Evolutionary conservation across 1,140 invertebrate species (phyloP).

Genomic region (Leptinotarsa texana): DNA sequence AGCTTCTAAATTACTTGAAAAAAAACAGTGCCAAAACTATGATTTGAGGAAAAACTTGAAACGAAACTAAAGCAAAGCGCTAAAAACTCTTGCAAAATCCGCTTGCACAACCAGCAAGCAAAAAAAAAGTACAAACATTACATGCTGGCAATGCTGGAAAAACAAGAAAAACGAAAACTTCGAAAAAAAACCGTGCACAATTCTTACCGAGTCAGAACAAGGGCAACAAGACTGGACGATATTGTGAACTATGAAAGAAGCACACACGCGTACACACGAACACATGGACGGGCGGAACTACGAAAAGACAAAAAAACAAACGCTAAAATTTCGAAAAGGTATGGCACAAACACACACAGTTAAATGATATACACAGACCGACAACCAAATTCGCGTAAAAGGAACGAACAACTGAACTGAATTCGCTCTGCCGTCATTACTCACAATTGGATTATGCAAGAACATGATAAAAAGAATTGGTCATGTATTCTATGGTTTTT

Average conservation of each 20-base stretch:
- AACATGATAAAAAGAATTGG: neutral
- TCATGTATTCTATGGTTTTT: neutral
- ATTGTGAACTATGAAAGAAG: slow-evolving; percentile 41
- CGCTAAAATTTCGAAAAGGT: neutral
- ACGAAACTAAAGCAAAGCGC: too few relatives aligned
- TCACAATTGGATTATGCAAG: neutral
- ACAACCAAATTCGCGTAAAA: neutral
- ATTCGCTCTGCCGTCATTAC: neutral
- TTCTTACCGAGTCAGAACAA: slow-evolving; percentile 38
- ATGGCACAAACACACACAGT: neutral
- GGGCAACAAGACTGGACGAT: slow-evolving; percentile 40
- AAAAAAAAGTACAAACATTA: neutral
- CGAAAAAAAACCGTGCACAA: neutral
- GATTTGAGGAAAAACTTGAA: too few relatives aligned
- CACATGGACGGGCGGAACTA: slow-evolving; percentile 38
- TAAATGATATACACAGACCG: neutral
- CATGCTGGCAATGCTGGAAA: neutral
- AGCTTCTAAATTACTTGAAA: too few relatives aligned
- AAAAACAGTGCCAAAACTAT: too few relatives aligned
- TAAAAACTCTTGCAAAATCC: neutral
- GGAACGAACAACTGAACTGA: neutral
- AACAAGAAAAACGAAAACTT: slow-evolving; percentile 1
- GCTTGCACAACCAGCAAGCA: neutral
- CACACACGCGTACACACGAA: slow-evolving; percentile 41
- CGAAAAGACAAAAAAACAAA: slow-evolving; percentile 29